phyloP scores from a whole-genome alignment of 2,113 vertebrate species.

The Hoplias malabaricus region DNA sequence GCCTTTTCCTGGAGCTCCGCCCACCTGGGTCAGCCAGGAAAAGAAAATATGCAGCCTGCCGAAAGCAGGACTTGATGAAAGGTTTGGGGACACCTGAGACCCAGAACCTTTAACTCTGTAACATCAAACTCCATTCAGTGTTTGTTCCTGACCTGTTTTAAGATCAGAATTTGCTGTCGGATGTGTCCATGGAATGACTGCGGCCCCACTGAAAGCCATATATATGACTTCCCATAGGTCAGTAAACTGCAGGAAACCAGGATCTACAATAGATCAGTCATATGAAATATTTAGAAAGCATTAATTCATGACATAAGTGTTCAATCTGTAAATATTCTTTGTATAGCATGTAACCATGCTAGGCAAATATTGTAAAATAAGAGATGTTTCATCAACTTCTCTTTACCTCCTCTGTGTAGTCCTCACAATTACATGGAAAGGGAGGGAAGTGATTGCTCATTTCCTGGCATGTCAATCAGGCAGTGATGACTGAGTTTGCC shows the following conservation, averaged over 20 bases:
- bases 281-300: background rate
- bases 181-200: constrained; percentile 12
- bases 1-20: constrained; percentile 27
- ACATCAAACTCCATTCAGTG: constrained; percentile 9
- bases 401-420: background rate
- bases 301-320: constrained; percentile 1
- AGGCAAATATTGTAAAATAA: constrained; percentile 7
- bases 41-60: constrained; percentile 26
- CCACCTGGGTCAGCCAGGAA: background rate
- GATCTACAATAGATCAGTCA: background rate
- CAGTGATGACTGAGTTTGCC: constrained; percentile 34
- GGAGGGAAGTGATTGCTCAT: constrained; percentile 42
- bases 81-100: constrained; percentile 36
- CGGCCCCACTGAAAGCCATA: background rate
- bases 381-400: background rate
- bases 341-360: background rate
- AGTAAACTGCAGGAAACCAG: background rate
- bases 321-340: background rate
- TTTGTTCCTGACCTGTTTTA: background rate
- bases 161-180: background rate
- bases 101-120: background rate
- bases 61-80: constrained; percentile 33
- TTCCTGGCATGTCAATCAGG: constrained; percentile 48
- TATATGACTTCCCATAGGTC: background rate
- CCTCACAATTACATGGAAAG: constrained; percentile 39